Evolutionary conservation across 2,888 invertebrate species (phyloP).

Genomic region (Abscondita cerata): DNA sequence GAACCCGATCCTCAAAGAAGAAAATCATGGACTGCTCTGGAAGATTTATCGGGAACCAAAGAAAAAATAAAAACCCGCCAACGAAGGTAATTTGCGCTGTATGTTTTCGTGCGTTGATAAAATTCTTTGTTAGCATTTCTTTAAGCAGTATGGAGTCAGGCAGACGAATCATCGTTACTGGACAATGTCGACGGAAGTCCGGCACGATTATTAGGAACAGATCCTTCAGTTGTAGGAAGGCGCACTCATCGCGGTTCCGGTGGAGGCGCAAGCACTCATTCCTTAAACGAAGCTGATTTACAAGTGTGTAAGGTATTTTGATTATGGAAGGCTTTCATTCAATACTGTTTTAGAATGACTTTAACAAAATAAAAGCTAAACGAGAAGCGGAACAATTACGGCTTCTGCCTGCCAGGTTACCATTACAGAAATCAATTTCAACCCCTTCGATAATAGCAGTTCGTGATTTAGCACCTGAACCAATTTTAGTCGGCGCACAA

Average conservation of each 20-base stretch:
- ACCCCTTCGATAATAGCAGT: constrained; percentile 87
- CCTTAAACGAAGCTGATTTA: constrained; percentile 86
- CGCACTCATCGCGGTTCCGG: constrained; percentile 61
- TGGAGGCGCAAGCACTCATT: constrained; percentile 74
- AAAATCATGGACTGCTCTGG: constrained; percentile 89
- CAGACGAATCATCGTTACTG: constrained; percentile 69
- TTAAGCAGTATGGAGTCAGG: constrained; percentile 86
- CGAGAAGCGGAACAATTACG: constrained; percentile 63
- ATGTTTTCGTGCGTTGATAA: background rate
- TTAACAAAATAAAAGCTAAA: constrained; percentile 72
- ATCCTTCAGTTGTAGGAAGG: constrained; percentile 56
- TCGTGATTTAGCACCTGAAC: constrained; percentile 67
- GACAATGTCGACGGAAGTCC: constrained; percentile 64
- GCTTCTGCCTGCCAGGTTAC: constrained; percentile 71
- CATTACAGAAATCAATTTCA: constrained; percentile 88
- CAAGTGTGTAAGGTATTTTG: constrained; percentile 64
- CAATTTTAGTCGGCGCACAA: constrained; percentile 58
- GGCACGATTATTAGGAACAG: constrained; percentile 61
- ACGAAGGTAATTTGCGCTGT: constrained; percentile 58
- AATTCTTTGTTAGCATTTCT: constrained; percentile 64
- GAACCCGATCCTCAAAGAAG: constrained; percentile 64
- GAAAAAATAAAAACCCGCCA: constrained; percentile 62
- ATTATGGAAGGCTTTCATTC: background rate
- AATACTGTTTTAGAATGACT: constrained; percentile 66
- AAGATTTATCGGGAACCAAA: constrained; percentile 68